Evolutionary conservation across 2,113 vertebrate species (phyloP), one percentile per base, ranked within the genome.

Genomic region (Thymallus thymallus): DNA sequence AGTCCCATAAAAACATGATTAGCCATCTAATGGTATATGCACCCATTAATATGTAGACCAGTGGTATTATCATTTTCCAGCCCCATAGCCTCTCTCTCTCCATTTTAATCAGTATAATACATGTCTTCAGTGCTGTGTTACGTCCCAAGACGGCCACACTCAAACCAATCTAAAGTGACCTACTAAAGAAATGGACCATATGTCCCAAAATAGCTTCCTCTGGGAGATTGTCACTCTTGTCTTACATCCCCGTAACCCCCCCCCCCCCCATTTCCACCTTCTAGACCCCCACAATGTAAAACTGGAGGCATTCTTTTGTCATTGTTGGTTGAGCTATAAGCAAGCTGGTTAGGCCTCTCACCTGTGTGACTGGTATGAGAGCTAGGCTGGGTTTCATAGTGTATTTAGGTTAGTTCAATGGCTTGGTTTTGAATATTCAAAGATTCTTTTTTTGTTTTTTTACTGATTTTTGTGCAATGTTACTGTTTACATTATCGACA

Each of bases 181-280:
- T 82, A 84, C 65, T 77, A 70, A 79, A 66, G 72, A 79, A 82
- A 79, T 79, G 61, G 80, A 83, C 76, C 68, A 61, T 61, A 74
- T 61, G 55, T 61, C 76, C 72, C 58, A 16, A 70, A 86, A 82
- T 86, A 80, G 63, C 56, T 68, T 73, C 79, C 75, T 61, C 1
- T 23, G 75, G 77, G 84, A 82, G 67, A 29, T 51, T 0, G 13
- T 0, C n/a, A 1, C 16, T 64, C 72, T 22, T 77, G 16, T 3
- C 6, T 29, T 14, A 64, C 30, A 3, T 1, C 2, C 29, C n/a
- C n/a, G n/a, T n/a, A n/a, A n/a, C n/a, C n/a, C 18, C 32, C 6
- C 18, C 30, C 14, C 30, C 66, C 66, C 7, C 14, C 63, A 29
- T 29, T 0, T 18, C 1, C 20, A 24, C 68, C 72, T 6, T 73